Evolutionary conservation across 2,797 vertebrate species (phyloP).

Genomic region (Etheostoma nigrum): DNA sequence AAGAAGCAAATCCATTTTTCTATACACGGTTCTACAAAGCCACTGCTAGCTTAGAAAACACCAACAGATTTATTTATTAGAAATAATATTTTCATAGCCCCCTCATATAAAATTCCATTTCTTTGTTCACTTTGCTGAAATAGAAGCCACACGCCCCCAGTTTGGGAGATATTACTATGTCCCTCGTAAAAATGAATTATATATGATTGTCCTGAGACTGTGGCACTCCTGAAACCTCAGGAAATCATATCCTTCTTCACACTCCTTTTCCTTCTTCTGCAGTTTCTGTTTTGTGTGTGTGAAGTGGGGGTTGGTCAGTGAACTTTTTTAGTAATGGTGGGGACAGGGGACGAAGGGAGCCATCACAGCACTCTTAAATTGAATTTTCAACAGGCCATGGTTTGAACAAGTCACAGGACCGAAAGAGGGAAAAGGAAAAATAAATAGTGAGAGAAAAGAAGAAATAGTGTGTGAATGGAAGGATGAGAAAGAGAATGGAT

Average conservation of each 20-base stretch:
- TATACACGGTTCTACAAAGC: constrained; percentile 33
- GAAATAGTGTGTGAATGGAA: constrained; percentile 11
- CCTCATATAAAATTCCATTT: constrained; percentile 72
- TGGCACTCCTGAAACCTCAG: constrained; percentile 60
- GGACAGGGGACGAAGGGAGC: constrained; percentile 20
- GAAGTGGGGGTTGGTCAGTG: constrained; percentile 28
- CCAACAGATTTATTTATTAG: constrained; percentile 68
- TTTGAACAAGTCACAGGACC: constrained; percentile 54
- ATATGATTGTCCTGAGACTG: constrained; percentile 67
- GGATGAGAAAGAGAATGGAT: constrained; percentile 18
- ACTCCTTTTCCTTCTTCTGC: constrained; percentile 38
- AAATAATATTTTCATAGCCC: constrained; percentile 68
- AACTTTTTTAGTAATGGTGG: constrained; percentile 59
- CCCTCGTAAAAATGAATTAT: constrained; percentile 73
- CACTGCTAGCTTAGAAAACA: constrained; percentile 46
- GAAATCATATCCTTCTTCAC: constrained; percentile 59
- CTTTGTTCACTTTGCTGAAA: constrained; percentile 61
- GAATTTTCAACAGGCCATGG: constrained; percentile 60
- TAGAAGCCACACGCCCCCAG: constrained; percentile 46
- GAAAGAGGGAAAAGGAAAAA: constrained; percentile 23
- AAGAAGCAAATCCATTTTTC: constrained; percentile 38
- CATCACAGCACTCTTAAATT: constrained; percentile 49
- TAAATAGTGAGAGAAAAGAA: constrained; percentile 21
- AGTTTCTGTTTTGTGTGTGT: not conserved
- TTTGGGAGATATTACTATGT: constrained; percentile 64